Base-by-base conservation (phyloP, 92 coral and sea anemone genomes). In the Plumapathes pennacea region DNA sequence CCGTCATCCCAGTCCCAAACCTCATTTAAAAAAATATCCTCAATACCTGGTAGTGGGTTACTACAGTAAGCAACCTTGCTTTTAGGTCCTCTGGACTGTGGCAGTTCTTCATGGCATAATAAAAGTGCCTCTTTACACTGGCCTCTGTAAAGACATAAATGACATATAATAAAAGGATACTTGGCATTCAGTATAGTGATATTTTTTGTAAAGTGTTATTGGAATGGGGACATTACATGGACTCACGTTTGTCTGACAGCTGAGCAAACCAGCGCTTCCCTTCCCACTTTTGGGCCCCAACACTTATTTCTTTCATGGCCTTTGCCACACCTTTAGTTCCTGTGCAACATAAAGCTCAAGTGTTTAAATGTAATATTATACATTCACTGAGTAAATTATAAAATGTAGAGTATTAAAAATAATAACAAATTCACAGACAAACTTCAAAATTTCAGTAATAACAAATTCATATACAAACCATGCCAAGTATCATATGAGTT, bases 61-160 rank as follows among this genome's bases (percentile, higher is more conserved):
- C 36, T 24, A 33, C 17, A 5, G 45, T 48, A 46, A 64, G 18
- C 1, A 64, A 48, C 10, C 49, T 36, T 24, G 27, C 25, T 33
- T 53, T 49, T 18, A 64, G 61, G 9, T 46, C 48, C 17, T 24
- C 58, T 33, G 56, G 25, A 46, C 60, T 25, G 2, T 13, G 22
- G 18, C 71, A 64, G 49, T 64, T 46, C 25, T 64, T 64, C 71
- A 64, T 64, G 1, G 71, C 10, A 15, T 46, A 64, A 29, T 64
- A 64, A 25, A 64, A 64, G 13, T 64, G 71, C 19, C 47, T 22
- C 31, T 62, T 62, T 0, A 62, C 69, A 20, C 69, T 62, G 3
- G 45, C 58, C 37, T 47, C 58, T 64, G 48, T 5, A 63, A n/a
- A n/a, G n/a, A n/a, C n/a, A n/a, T n/a, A n/a, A 46, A n/a, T 20